Percentiles rank a stretch among this genome's conserved stretches.
Conservation (phyloP, 1,140 invertebrate species). For the Euglossa dilemma region DNA sequence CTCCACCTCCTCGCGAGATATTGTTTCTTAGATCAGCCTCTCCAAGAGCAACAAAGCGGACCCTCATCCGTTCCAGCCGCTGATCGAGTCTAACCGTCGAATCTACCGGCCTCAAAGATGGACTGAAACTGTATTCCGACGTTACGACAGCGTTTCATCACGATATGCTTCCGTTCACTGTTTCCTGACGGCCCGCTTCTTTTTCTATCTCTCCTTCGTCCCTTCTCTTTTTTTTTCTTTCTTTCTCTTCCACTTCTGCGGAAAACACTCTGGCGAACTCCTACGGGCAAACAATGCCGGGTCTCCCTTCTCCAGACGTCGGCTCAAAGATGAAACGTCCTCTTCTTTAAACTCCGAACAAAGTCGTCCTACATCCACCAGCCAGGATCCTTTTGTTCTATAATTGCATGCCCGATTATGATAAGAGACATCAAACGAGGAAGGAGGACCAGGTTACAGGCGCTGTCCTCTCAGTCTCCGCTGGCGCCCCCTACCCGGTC, state of each 20-base stretch:
- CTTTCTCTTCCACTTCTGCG: not conserved
- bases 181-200: not conserved
- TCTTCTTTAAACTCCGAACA: constrained; percentile 49
- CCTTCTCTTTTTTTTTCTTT: not conserved
- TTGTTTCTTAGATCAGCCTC: constrained; percentile 18
- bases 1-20: not conserved
- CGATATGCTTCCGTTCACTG: constrained; percentile 28
- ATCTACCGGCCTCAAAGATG: not conserved
- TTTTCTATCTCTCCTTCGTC: not conserved
- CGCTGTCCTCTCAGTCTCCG: no score
- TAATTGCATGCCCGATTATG: constrained; percentile 56
- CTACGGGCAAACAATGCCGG: constrained; percentile 53
- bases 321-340: constrained; percentile 54
- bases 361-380: constrained; percentile 33
- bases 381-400: constrained; percentile 53
- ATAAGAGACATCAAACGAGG: constrained; percentile 56
- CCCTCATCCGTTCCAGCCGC: constrained; percentile 16
- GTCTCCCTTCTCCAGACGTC: not conserved
- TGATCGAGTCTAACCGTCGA: constrained; percentile 34
- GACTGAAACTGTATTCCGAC: constrained; percentile 18
- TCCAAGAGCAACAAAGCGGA: not conserved
- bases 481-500: no score
- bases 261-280: constrained; percentile 29
- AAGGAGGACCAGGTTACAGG: not conserved
- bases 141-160: constrained; percentile 16